Percentiles rank a stretch among this genome's conserved stretches.
These are phyloP conservation scores for Turritopsis rubra DNA, from an alignment of 30 jellyfish, hydroid and myxozoan genomes.

Conservation along the genomic window DNA sequence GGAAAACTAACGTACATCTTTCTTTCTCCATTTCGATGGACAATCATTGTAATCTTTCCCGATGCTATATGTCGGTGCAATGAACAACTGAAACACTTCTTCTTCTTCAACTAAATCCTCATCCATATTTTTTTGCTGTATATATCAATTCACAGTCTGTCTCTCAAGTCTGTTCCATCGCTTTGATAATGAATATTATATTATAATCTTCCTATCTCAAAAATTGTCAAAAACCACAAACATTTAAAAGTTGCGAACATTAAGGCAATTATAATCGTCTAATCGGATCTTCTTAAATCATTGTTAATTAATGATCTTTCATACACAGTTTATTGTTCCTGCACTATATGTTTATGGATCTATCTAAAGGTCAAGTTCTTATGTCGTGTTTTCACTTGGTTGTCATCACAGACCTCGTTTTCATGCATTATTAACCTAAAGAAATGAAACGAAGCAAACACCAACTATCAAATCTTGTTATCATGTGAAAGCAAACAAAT, in stretches of 20 bases:
- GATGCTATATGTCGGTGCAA: neutral
- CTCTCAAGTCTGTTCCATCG: neutral
- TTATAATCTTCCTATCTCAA: too few relatives aligned
- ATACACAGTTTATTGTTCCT: neutral
- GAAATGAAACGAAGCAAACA: too few relatives aligned
- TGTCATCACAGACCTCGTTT: too few relatives aligned
- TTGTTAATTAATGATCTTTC: neutral
- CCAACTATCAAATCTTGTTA: too few relatives aligned
- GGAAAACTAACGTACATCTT: neutral
- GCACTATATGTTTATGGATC: too few relatives aligned
- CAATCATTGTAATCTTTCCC: neutral
- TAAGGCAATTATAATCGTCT: neutral
- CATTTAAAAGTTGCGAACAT: neutral
- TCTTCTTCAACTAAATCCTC: neutral
- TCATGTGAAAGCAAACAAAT: too few relatives aligned
- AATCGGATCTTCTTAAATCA: neutral
- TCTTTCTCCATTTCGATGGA: neutral
- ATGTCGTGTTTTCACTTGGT: too few relatives aligned
- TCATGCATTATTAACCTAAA: too few relatives aligned
- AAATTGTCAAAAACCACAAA: neutral
- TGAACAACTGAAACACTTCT: neutral
- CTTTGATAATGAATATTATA: too few relatives aligned
- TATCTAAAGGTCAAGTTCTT: too few relatives aligned
- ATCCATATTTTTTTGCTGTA: neutral
- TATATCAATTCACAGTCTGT: neutral